These are phyloP conservation scores for Phyllopteryx taeniolatus DNA, from an alignment of 2,113 vertebrate species.

Conservation along the genomic window DNA sequence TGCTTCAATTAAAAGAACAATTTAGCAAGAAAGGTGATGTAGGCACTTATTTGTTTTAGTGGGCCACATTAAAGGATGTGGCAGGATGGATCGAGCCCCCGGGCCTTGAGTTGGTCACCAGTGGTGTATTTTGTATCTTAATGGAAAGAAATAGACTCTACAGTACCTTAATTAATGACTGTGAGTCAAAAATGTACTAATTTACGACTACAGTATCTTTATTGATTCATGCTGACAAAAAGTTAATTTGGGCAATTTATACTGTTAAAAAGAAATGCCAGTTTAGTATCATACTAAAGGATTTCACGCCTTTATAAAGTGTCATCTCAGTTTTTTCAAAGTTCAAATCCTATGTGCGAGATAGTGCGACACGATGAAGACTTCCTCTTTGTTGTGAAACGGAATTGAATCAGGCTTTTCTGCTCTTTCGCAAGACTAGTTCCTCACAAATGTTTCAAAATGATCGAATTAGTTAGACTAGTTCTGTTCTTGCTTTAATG, in stretches of 20 bases:
- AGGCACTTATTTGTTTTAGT: too few species aligned
- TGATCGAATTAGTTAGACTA: too few species aligned
- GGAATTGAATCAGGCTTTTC: background rate
- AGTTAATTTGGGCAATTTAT: background rate
- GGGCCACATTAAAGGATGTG: background rate
- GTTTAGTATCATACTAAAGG: background rate
- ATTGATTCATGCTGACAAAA: background rate
- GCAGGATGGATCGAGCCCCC: background rate
- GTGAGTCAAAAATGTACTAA: background rate
- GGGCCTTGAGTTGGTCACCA: too few species aligned
- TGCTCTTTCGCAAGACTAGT: background rate
- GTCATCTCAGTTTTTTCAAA: background rate
- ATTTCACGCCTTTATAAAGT: background rate
- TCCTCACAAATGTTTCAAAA: background rate
- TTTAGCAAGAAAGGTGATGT: too few species aligned
- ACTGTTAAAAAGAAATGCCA: background rate
- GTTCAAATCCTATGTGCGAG: background rate
- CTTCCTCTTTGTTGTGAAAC: background rate
- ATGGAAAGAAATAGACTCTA: too few species aligned
- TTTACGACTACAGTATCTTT: background rate
- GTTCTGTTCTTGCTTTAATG: background rate
- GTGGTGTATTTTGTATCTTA: too few species aligned
- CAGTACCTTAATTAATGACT: too few species aligned
- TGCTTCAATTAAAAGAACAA: too few species aligned
- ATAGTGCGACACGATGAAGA: background rate